These are phyloP conservation scores for Coryphaenoides rupestris DNA, from an alignment of 2,113 vertebrate species.

Conservation along the genomic window DNA sequence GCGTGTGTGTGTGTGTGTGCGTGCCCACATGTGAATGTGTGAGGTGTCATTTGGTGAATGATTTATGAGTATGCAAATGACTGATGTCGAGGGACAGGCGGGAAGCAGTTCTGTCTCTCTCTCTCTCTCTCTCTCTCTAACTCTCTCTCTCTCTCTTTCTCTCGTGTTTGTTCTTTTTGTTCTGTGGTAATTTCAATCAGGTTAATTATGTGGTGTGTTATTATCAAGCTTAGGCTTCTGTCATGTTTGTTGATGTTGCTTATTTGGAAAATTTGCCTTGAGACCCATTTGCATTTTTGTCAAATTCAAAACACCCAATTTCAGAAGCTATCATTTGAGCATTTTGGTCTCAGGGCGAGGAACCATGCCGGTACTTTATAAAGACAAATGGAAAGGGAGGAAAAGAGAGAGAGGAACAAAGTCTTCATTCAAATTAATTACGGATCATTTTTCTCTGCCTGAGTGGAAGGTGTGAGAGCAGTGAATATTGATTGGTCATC, in stretches of 20 bases:
- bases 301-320: too few species aligned
- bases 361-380: too few species aligned
- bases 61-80: constrained; percentile 65
- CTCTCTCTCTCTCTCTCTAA: neutral
- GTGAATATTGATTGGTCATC: constrained; percentile 43
- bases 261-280: too few species aligned
- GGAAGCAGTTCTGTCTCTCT: constrained; percentile 7
- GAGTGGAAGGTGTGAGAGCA: constrained; percentile 12
- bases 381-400: neutral
- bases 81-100: constrained; percentile 52
- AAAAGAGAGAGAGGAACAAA: neutral
- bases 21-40: constrained; percentile 1
- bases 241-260: too few species aligned
- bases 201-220: too few species aligned
- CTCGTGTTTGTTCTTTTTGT: neutral
- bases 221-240: too few species aligned
- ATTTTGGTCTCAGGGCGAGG: too few species aligned
- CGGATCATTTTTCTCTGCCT: constrained; percentile 6
- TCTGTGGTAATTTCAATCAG: too few species aligned
- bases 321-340: too few species aligned
- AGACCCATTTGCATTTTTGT: too few species aligned
- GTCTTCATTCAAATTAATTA: neutral
- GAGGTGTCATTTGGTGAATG: constrained; percentile 36
- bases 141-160: neutral
- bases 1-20: constrained; percentile 16